phyloP scores from a whole-genome alignment of 1,140 invertebrate genomes.

The Meloidogyne chitwoodi region DNA sequence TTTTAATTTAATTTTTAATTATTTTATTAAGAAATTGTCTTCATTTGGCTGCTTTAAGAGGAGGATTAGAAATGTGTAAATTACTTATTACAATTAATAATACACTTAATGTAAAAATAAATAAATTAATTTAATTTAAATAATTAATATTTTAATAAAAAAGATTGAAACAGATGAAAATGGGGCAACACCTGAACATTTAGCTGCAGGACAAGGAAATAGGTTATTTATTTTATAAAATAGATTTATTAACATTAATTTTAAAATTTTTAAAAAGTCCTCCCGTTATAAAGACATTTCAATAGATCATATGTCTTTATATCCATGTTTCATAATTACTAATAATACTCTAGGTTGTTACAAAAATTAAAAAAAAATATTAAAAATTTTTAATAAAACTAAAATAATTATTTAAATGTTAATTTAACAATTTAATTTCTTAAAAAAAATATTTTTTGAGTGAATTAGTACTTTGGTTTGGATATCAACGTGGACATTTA shows the following conservation, averaged over 20 bases:
- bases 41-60: slow-evolving; percentile 36
- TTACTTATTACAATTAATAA: slow-evolving; percentile 26
- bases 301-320: no score
- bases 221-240: no score
- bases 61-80: slow-evolving; percentile 38
- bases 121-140: neutral
- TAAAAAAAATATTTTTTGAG: neutral
- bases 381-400: no score
- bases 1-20: neutral
- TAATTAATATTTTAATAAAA: neutral
- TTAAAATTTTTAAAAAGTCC: no score
- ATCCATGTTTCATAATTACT: no score
- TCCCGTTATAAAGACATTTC: no score
- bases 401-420: neutral
- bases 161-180: slow-evolving; percentile 34
- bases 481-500: slow-evolving; percentile 17
- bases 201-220: slow-evolving; percentile 32
- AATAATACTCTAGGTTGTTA: no score
- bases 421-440: neutral
- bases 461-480: slow-evolving; percentile 23
- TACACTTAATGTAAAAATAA: slow-evolving; percentile 16
- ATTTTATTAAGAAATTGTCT: slow-evolving; percentile 25
- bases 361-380: no score
- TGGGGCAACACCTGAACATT: slow-evolving; percentile 40
- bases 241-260: no score